Base-by-base conservation (phyloP, 2,888 invertebrate genomes). In the Ommatoiulus sabulosus region DNA sequence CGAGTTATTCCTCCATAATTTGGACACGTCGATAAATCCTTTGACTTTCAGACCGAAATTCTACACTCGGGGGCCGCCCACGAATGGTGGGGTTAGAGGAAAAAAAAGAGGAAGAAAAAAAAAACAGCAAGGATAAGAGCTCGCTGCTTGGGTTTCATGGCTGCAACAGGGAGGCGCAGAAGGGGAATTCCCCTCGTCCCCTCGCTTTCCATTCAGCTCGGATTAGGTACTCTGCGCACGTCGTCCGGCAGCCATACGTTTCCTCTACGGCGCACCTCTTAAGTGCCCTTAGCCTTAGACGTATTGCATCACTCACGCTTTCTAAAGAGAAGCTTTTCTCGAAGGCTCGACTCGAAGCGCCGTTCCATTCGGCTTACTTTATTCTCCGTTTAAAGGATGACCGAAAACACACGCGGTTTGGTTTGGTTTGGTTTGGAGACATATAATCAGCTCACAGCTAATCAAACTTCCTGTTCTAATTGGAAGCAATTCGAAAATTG, bases 311-410 rank as follows among this genome's bases (percentile, higher is more conserved):
- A 57, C 57, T 57, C 57, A n/a, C 12, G 57, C 57, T 12, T 57
- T 57, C 57, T 57, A 12, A n/a, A 57, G 57, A n/a, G n/a, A 57
- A 57, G 57, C 57, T n/a, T 57, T 57, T n/a, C 57, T 57, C 57
- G 12, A 12, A 52, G 10, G 2, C 52, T 52, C n/a, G n/a, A 57
- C n/a, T n/a, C 7, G 3, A 12, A 57, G 57, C 57, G 57, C 17
- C 17, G 17, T 57, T n/a, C 5, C n/a, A 3, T n/a, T 52, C 52
- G 15, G 15, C 1, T 52, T 52, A 12, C 15, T 52, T 52, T 15
- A 15, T 52, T 15, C 10, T 52, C 52, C 8, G 52, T 52, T 52
- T 52, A 35, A 35, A 35, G 35, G 35, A 35, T 35, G 35, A 35
- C 35, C 35, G 35, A 35, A 35, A 35, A 35, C 35, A 35, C 35